Evolutionary conservation across 2,797 vertebrate species (phyloP), one percentile per base, ranked within the genome.

Genomic region (Tragopan temminckii): DNA sequence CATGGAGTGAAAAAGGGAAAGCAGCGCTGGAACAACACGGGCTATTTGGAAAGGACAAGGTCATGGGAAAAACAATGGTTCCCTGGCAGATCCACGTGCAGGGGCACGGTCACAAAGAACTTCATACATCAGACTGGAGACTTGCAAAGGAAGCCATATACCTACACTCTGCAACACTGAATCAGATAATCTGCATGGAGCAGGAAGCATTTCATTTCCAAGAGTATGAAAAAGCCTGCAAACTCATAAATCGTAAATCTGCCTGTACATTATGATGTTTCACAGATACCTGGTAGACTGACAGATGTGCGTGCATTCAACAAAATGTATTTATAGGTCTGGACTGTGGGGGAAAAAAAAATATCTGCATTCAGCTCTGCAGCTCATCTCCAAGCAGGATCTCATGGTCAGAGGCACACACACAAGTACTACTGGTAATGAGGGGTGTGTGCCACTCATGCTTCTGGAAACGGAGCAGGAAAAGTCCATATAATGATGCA

Each of bases 21-120:
- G 74, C 38, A 69, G 25, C 9, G 25, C 50, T 83, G 85, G 36
- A 90, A 80, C 52, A 91, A 57, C 14, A 50, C 3, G 27, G n/a
- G 33, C 70, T 95, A 48, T 42, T 77, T 53, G 53, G 43, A 50
- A 93, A 85, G 64, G 64, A 89, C 94, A 96, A 95, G 84, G 93
- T 91, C 77, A 93, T 13, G 0, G 0, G 62, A 87, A 89, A 9
- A 62, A 68, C 38, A 70, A 13, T 3, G 2, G 63, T 46, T 82
- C 58, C 5, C 6, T 1, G 6, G 42, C 25, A 91, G 84, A 80
- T 62, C 23, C 27, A 62, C 2, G 0, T 38, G 25, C 4, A 70
- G 61, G 29, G 36, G 11, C 42, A 80, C 18, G 48, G 74, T 23
- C 38, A 40, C 21, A 62, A 66, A 57, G 23, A 64, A n/a, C 2